Evolutionary conservation across 2,797 vertebrate species (phyloP), one percentile per base, ranked within the genome.

Genomic region (Acanthiza pusilla): DNA sequence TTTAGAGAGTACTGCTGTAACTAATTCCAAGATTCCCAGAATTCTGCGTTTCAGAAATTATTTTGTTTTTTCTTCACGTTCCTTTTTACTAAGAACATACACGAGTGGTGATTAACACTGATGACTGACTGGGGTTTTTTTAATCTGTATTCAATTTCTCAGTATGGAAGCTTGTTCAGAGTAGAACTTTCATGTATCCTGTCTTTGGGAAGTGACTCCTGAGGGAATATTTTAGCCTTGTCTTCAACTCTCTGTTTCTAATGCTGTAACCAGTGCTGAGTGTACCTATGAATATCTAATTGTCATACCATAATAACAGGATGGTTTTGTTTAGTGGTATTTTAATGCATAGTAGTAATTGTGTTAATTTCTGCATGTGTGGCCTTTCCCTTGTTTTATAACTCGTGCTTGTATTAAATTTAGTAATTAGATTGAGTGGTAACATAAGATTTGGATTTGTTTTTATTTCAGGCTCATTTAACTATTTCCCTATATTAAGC

Each of bases 401-500:
- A n/a, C 58, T 77, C 40, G 26, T 81, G 16, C 54, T n/a, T 83
- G 50, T 72, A 36, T 85, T 96, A 43, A 86, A 88, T 91, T 86
- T 73, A 88, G 73, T 84, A 65, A 91, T 94, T 83, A 85, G 61
- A 36, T 77, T 60, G 76, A 92, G 32, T 73, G 25, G 45, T 83
- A 79, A 54, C 32, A 5, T 83, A 60, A 68, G 61, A n/a, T 70
- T 83, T 81, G n/a, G 71, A 65, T 95, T 78, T 84, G 42, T 23
- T 88, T 93, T 81, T 81, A 48, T 88, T 92, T 97, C 75, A 62
- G 70, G 32, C 21, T 88, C 43, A 47, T 86, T 95, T 89, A 92
- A 43, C 70, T 84, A 36, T 66, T 96, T 92, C 45, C 9, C 34
- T 60, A 9, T 60, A 53, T 80, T 84, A 77, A 91, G 42, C 42